phyloP scores from a whole-genome alignment of 1,140 invertebrate species.

The Eurytemora carolleeae region DNA sequence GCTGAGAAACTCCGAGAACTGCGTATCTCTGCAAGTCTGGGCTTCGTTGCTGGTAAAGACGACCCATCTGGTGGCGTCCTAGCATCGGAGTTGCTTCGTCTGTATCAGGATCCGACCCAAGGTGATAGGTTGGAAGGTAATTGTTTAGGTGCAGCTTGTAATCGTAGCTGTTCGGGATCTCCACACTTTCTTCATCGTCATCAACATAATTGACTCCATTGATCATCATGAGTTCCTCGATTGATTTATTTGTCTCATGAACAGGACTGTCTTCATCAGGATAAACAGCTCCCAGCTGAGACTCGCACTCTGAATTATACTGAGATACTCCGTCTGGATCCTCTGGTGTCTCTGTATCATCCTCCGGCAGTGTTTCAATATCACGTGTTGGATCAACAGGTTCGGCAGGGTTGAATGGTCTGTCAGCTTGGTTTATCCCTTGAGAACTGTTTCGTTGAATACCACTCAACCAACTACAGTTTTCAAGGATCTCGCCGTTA shows the following conservation, averaged over 20 bases:
- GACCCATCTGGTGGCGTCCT: not conserved
- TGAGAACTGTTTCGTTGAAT: not conserved
- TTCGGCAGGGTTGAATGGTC: not conserved
- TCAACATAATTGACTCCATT: conserved; percentile 10
- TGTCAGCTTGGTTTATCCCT: not conserved
- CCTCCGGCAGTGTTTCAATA: conserved; percentile 9
- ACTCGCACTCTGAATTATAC: no score
- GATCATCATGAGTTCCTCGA: conserved; percentile 3
- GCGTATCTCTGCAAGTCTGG: not conserved
- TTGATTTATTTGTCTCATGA: not conserved
- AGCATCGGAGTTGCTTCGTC: conserved; percentile 10
- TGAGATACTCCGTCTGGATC: not conserved
- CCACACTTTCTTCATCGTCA: not conserved
- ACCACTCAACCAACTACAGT: conserved; percentile 1
- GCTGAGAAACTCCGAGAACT: not conserved
- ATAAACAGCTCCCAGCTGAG: conserved; percentile 1
- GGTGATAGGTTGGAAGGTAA: conserved; percentile 5
- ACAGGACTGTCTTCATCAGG: not conserved
- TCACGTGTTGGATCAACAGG: conserved; percentile 5
- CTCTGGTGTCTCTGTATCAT: not conserved
- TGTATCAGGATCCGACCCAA: not conserved
- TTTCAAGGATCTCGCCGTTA: not conserved
- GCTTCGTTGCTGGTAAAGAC: not conserved
- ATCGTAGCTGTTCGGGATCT: conserved; percentile 2
- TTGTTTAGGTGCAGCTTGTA: conserved; percentile 12